Percentiles rank a stretch among this genome's conserved stretches.
Evolutionary conservation across 2,113 vertebrate genomes (phyloP).

Genomic region (Zootoca vivipara): DNA sequence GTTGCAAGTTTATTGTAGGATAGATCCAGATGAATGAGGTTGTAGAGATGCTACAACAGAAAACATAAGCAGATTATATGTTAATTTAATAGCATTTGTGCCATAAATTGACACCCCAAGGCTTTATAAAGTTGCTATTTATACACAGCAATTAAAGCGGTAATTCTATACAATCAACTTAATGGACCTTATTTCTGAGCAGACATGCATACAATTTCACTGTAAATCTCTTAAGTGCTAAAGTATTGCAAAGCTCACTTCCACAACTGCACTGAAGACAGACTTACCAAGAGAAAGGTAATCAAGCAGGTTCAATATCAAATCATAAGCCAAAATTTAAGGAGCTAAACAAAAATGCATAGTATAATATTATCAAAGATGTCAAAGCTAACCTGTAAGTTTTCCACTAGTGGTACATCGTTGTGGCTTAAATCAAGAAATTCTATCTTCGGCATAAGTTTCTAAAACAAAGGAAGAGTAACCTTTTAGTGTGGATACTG

Average conservation of each 20-base stretch:
- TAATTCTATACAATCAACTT: background rate
- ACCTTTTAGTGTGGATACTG: background rate
- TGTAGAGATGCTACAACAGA: constrained; percentile 89
- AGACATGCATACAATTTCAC: background rate
- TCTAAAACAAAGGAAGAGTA: constrained; percentile 75
- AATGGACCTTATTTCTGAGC: background rate
- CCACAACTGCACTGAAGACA: background rate
- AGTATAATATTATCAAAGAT: background rate
- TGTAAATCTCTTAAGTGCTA: too few species aligned
- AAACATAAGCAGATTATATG: constrained; percentile 29
- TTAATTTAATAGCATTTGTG: background rate
- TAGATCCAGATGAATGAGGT: constrained; percentile 93
- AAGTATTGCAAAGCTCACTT: background rate
- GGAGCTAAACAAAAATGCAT: background rate
- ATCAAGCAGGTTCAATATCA: background rate
- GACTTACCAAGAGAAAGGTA: background rate
- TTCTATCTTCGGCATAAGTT: constrained; percentile 93
- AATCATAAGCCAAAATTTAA: background rate
- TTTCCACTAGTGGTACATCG: constrained; percentile 86
- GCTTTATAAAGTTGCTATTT: background rate
- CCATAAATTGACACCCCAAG: background rate
- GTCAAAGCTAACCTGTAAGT: constrained; percentile 84
- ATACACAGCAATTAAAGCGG: background rate
- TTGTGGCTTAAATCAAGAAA: constrained; percentile 97
- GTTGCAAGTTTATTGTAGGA: constrained; percentile 89